Conservation (phyloP, 2,888 invertebrate genomes). For the Nymphalis polychloros region DNA sequence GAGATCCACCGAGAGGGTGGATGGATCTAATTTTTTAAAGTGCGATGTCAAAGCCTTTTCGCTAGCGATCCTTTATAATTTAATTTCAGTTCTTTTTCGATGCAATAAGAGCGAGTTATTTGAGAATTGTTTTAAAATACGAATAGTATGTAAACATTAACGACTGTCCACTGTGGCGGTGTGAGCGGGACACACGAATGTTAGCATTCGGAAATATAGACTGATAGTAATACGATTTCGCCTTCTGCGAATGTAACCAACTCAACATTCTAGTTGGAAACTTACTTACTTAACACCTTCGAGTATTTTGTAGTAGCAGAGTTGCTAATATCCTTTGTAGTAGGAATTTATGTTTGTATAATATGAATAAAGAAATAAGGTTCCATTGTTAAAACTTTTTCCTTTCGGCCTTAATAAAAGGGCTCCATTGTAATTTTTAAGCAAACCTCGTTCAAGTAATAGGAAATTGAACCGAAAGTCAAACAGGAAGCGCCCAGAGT, state of each 20-base stretch:
- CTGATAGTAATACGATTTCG: too few species aligned
- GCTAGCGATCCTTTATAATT: slow-evolving; percentile 17
- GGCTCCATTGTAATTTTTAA: slow-evolving; percentile 12
- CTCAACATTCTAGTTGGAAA: too few species aligned
- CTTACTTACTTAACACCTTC: too few species aligned
- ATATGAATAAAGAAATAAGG: background rate
- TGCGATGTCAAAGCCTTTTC: slow-evolving; percentile 19
- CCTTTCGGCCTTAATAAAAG: background rate
- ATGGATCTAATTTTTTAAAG: slow-evolving; percentile 23
- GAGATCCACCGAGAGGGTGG: background rate
- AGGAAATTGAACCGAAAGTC: slow-evolving; percentile 17
- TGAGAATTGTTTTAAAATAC: slow-evolving; percentile 4
- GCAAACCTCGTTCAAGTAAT: slow-evolving; percentile 12
- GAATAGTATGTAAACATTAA: background rate
- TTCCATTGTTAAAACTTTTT: background rate
- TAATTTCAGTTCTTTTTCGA: slow-evolving; percentile 7
- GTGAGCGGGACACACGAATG: background rate
- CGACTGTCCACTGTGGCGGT: background rate
- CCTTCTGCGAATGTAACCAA: too few species aligned
- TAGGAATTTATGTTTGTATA: too few species aligned
- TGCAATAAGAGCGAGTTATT: slow-evolving; percentile 7
- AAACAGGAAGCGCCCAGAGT: slow-evolving; percentile 17
- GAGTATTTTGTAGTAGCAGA: too few species aligned
- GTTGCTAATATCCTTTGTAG: too few species aligned
- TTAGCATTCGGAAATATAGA: too few species aligned